Evolutionary conservation across 1,140 invertebrate species (phyloP).

Genomic region (Gyrodactylus bullatarudis): DNA sequence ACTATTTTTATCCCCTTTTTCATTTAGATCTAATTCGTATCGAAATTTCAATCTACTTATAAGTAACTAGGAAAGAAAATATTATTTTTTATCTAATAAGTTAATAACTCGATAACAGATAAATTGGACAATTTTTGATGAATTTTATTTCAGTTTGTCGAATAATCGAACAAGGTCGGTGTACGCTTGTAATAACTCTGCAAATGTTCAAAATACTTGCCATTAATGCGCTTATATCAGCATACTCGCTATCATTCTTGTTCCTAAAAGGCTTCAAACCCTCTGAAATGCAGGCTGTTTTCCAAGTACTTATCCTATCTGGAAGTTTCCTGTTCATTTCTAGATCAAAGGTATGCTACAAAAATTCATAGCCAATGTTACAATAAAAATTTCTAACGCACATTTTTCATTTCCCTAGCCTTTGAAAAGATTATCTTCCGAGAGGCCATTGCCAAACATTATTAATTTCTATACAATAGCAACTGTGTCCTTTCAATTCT

Average conservation of each 20-base stretch:
- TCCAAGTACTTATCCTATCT: constrained; percentile 28
- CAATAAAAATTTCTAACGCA: background rate
- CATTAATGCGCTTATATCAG: constrained; percentile 77
- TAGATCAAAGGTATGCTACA: background rate
- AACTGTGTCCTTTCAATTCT: constrained; percentile 72
- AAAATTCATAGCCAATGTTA: background rate
- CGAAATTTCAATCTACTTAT: too few species aligned
- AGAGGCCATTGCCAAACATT: constrained; percentile 81
- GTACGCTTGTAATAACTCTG: constrained; percentile 81
- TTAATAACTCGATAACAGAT: too few species aligned
- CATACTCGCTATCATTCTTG: constrained; percentile 87
- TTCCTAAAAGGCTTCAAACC: constrained; percentile 93
- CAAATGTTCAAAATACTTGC: constrained; percentile 99
- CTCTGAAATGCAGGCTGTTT: constrained; percentile 72
- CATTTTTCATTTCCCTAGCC: constrained; percentile 34
- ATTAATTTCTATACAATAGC: constrained; percentile 87
- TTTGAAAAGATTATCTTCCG: constrained; percentile 53
- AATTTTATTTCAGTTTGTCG: constrained; percentile 40
- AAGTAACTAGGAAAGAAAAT: too few species aligned
- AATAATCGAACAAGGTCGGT: constrained; percentile 91
- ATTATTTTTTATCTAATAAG: too few species aligned
- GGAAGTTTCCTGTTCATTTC: constrained; percentile 6
- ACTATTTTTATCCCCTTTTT: too few species aligned
- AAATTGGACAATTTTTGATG: too few species aligned
- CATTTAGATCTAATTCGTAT: too few species aligned